Percentiles rank a stretch among this genome's conserved stretches.
phyloP scores from a whole-genome alignment of 2,113 vertebrate species.

The Leptobrachium ailaonicum region DNA sequence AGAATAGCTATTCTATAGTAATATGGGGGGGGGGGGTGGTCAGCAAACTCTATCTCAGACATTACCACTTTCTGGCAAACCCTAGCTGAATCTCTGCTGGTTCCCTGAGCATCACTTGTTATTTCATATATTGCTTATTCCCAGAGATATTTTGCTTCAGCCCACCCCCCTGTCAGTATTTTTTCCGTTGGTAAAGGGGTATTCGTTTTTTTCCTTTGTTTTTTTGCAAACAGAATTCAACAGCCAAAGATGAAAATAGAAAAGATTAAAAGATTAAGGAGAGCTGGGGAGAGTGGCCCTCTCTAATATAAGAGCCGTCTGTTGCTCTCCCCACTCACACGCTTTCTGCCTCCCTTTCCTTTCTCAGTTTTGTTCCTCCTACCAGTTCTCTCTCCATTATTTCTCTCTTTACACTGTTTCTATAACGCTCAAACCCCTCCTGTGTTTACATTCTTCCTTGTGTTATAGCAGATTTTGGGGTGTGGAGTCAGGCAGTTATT shows the following conservation, averaged over 20 bases:
- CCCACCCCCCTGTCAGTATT: constrained; percentile 6
- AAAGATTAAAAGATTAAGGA: constrained; percentile 51
- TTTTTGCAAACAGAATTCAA: constrained; percentile 43
- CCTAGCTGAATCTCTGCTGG: too few relatives aligned
- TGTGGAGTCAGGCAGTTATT: background rate
- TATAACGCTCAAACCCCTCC: background rate
- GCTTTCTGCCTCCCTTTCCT: constrained; percentile 13
- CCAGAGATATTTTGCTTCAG: too few relatives aligned
- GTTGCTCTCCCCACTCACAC: constrained; percentile 10
- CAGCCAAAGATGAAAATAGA: constrained; percentile 45
- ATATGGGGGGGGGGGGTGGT: too few relatives aligned
- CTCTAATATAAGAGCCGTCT: constrained; percentile 37
- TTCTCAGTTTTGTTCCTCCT: constrained; percentile 14
- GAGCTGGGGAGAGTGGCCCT: constrained; percentile 38
- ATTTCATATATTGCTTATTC: too few relatives aligned
- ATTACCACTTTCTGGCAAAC: too few relatives aligned
- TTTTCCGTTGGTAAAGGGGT: constrained; percentile 9
- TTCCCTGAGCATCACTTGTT: too few relatives aligned
- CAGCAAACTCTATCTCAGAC: too few relatives aligned
- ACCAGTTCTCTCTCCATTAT: background rate
- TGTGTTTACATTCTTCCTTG: background rate
- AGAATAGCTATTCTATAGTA: too few relatives aligned
- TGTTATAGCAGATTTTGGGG: background rate
- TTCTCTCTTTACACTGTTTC: background rate
- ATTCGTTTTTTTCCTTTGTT: constrained; percentile 24